A percentile compares a stretch with the other conserved stretches of the same genome.
These are phyloP conservation scores for Oxyscelio sp. DNA, from an alignment of 2,888 invertebrate species.

Conservation along the genomic window DNA sequence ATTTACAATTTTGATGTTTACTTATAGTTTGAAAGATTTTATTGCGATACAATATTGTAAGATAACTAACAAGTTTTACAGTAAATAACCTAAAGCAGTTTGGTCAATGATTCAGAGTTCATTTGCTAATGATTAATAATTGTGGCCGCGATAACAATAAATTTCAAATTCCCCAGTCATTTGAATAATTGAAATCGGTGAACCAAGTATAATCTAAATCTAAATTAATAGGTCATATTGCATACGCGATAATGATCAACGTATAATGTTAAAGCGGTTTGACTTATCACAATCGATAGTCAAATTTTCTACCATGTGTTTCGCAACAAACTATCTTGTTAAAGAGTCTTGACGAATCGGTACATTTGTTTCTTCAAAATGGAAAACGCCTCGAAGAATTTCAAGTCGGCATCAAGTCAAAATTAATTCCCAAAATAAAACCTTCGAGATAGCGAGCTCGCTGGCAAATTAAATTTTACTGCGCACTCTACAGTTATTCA, in stretches of 20 bases:
- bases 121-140: slow-evolving; percentile 74
- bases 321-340: slow-evolving; percentile 42
- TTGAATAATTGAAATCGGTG: slow-evolving; percentile 79
- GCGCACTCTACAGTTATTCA: not conserved
- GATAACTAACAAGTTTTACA: too few relatives aligned
- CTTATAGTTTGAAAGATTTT: too few relatives aligned
- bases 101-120: slow-evolving; percentile 64
- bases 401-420: not conserved
- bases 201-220: slow-evolving; percentile 79
- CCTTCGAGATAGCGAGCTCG: not conserved
- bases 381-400: not conserved
- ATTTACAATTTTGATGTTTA: too few relatives aligned
- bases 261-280: slow-evolving; percentile 63
- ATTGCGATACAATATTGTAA: too few relatives aligned
- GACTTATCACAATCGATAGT: slow-evolving; percentile 69
- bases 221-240: slow-evolving; percentile 80
- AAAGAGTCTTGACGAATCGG: slow-evolving; percentile 11
- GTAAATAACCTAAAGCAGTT: slow-evolving; percentile 50
- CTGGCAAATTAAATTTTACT: not conserved
- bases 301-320: slow-evolving; percentile 56
- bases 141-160: slow-evolving; percentile 74
- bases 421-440: not conserved
- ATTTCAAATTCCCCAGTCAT: slow-evolving; percentile 72
- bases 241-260: slow-evolving; percentile 73
- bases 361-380: slow-evolving; percentile 6